Conservation (phyloP, 2,113 vertebrate genomes). For the Leiothrix lutea region DNA sequence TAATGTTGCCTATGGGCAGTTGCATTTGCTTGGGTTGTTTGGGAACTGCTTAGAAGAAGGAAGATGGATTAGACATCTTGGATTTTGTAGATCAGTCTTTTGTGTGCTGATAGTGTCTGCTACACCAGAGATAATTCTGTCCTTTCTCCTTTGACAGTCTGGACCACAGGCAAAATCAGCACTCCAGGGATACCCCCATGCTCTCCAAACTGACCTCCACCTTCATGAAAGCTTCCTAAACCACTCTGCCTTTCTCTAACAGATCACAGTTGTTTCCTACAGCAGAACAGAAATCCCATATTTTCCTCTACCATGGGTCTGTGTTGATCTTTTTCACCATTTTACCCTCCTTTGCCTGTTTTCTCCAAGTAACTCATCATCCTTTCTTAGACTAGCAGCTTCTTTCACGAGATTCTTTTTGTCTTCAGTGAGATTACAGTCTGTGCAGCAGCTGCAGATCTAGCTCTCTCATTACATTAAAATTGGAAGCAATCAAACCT, state of each 20-base stretch:
- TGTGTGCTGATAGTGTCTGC: background rate
- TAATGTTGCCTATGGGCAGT: background rate
- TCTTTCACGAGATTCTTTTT: background rate
- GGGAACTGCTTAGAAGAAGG: background rate
- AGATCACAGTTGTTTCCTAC: background rate
- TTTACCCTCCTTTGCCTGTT: background rate
- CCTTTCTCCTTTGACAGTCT: background rate
- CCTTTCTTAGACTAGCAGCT: background rate
- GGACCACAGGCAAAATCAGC: background rate
- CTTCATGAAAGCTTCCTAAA: background rate
- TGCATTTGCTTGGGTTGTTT: background rate
- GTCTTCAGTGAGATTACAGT: background rate
- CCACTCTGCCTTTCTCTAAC: background rate
- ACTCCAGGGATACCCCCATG: rapidly evolving
- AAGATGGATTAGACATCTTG: background rate
- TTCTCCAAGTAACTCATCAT: background rate
- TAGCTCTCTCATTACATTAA: background rate
- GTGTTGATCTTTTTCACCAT: background rate
- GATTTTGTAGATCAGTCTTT: background rate
- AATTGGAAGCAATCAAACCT: background rate
- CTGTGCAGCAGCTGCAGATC: background rate
- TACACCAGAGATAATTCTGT: background rate
- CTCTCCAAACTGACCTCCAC: background rate
- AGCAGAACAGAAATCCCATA: background rate
- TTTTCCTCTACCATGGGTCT: background rate